Conservation (phyloP, 2,888 invertebrate genomes). For the Elysia crispata region DNA sequence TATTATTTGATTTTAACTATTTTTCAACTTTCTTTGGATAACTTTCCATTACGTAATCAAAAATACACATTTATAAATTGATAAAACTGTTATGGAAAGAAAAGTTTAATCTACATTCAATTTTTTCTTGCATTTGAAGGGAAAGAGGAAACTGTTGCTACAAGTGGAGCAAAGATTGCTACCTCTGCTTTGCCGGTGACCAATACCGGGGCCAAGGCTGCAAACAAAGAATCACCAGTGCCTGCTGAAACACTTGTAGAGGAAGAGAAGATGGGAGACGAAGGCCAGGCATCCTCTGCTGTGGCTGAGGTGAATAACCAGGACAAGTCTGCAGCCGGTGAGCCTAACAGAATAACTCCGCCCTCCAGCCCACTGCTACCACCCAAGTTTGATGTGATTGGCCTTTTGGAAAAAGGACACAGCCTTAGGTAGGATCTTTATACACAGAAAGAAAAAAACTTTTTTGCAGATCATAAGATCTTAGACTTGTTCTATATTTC, state of each 20-base stretch:
- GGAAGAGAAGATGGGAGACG: slow-evolving; percentile 27
- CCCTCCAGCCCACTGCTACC: slow-evolving; percentile 58
- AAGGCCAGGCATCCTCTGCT: slow-evolving; percentile 5
- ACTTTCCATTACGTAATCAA: no score
- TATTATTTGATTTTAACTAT: no score
- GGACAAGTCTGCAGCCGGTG: neutral
- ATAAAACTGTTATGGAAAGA: no score
- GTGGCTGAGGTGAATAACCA: no score
- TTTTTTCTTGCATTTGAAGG: neutral
- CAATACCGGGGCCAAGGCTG: neutral
- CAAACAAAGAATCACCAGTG: neutral
- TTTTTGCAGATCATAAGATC: neutral
- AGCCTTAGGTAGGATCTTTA: slow-evolving; percentile 65
- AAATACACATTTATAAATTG: no score
- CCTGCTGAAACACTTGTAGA: neutral
- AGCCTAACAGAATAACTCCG: slow-evolving; percentile 48
- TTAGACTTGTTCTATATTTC: neutral
- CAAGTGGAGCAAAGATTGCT: neutral
- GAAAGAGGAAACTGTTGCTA: slow-evolving; percentile 1
- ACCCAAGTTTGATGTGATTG: slow-evolving; percentile 72
- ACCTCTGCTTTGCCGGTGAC: neutral
- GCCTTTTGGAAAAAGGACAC: slow-evolving; percentile 69
- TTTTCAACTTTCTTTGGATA: no score
- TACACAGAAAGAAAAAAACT: neutral
- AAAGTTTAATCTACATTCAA: no score